These are phyloP conservation scores for Catocala sponsa DNA, from an alignment of 2,888 invertebrate genomes.

Conservation along the genomic window DNA sequence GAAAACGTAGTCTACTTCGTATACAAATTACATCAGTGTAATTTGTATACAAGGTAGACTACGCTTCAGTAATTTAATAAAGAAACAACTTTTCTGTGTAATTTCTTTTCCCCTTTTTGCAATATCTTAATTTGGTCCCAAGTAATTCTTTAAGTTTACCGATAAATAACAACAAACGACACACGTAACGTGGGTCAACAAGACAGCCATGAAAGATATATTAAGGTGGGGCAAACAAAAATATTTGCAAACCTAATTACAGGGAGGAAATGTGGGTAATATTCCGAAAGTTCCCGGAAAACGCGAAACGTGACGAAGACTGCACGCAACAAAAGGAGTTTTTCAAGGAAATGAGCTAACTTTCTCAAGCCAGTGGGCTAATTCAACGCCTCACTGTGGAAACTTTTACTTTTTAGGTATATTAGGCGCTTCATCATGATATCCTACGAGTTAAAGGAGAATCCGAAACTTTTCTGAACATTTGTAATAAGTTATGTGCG, in stretches of 20 bases:
- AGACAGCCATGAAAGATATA: constrained; percentile 75
- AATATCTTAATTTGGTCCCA: constrained; percentile 37
- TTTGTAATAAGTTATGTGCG: constrained; percentile 28
- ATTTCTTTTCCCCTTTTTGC: constrained; percentile 16
- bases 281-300: constrained; percentile 69
- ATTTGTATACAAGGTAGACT: too few species aligned
- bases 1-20: neutral
- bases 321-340: constrained; percentile 75
- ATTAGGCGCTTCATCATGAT: constrained; percentile 45
- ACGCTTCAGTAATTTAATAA: constrained; percentile 5
- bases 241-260: constrained; percentile 80
- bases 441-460: constrained; percentile 29
- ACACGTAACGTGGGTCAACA: constrained; percentile 60
- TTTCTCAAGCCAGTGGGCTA: constrained; percentile 66
- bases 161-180: constrained; percentile 50
- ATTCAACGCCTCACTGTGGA: constrained; percentile 54
- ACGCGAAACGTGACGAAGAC: constrained; percentile 66
- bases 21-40: neutral
- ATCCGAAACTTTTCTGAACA: constrained; percentile 34
- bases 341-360: constrained; percentile 82
- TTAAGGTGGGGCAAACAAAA: constrained; percentile 68
- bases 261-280: constrained; percentile 68
- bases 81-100: constrained; percentile 14
- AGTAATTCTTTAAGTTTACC: constrained; percentile 40
- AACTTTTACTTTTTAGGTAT: constrained; percentile 49